Conservation (phyloP, 2,888 invertebrate genomes). For the Keiferia lycopersicella region DNA sequence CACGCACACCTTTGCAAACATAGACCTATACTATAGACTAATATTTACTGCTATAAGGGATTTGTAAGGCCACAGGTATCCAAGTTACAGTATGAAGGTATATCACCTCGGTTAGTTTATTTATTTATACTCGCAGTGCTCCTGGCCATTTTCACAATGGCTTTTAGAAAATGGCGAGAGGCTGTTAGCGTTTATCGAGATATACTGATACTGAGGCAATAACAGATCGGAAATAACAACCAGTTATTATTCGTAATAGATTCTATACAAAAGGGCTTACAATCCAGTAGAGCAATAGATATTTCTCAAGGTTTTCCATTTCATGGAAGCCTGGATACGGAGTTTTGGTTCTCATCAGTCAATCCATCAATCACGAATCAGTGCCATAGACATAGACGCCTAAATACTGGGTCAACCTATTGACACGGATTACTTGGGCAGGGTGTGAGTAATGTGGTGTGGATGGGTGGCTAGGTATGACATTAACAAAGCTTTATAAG, state of each 20-base stretch:
- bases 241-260: background rate
- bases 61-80: constrained; percentile 29
- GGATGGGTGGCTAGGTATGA: no score
- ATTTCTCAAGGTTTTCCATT: no score
- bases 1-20: constrained; percentile 28
- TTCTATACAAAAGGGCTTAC: no score
- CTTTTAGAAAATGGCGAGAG: constrained; percentile 29
- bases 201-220: background rate
- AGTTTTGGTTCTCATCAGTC: no score
- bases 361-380: no score
- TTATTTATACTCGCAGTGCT: constrained; percentile 19
- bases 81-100: constrained; percentile 4
- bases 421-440: no score
- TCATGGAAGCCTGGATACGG: no score
- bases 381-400: no score
- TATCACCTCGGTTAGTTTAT: constrained; percentile 28
- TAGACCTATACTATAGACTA: constrained; percentile 37
- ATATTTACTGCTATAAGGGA: constrained; percentile 38
- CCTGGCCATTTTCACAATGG: constrained; percentile 27
- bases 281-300: no score
- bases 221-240: background rate
- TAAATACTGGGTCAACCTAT: no score
- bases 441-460: no score
- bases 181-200: constrained; percentile 25
- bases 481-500: no score